Evolutionary conservation across 2,888 invertebrate genomes (phyloP).

Genomic region (Idaea straminata): DNA sequence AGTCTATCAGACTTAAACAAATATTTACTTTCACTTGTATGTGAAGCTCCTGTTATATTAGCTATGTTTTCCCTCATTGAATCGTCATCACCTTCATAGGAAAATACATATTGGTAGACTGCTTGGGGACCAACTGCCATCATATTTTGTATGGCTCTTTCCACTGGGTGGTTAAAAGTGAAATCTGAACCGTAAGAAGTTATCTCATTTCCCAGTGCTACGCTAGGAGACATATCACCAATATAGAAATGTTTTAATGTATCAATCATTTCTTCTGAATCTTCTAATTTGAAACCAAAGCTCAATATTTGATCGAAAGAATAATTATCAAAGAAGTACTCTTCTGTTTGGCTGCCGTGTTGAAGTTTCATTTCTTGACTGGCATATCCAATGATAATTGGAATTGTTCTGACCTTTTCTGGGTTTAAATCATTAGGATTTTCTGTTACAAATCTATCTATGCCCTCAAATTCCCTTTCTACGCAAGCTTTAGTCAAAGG

Average conservation of each 20-base stretch:
- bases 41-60: not conserved
- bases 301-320: constrained; percentile 15
- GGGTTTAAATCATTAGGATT: constrained; percentile 13
- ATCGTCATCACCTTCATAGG: constrained; percentile 12
- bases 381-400: constrained; percentile 12
- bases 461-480: constrained; percentile 21
- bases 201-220: constrained; percentile 11
- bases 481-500: constrained; percentile 20
- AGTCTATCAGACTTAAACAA: not conserved
- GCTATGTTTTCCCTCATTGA: not conserved
- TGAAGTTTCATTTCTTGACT: constrained; percentile 14
- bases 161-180: constrained; percentile 23
- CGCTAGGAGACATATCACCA: constrained; percentile 17
- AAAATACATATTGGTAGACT: constrained; percentile 27
- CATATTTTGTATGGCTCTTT: constrained; percentile 19
- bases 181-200: constrained; percentile 25
- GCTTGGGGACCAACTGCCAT: constrained; percentile 17
- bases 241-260: constrained; percentile 24
- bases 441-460: constrained; percentile 17
- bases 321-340: constrained; percentile 13
- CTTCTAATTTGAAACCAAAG: constrained; percentile 25
- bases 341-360: constrained; percentile 5
- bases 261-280: constrained; percentile 16
- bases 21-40: not conserved
- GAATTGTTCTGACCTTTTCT: constrained; percentile 11